Conservation (phyloP, 2,113 vertebrate species). For the Hippocampus comes region DNA sequence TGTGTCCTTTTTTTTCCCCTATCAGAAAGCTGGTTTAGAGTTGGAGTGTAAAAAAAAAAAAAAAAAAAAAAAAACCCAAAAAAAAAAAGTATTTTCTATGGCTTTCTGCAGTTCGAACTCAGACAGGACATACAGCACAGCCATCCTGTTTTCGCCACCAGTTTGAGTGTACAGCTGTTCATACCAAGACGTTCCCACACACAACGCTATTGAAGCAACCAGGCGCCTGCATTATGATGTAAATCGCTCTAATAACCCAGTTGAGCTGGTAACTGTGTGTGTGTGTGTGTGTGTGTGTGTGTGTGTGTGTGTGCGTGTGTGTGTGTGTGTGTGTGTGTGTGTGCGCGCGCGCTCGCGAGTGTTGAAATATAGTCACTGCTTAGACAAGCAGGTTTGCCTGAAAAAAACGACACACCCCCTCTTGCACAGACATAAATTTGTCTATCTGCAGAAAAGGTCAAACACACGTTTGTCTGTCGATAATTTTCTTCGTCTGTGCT, state of each 20-base stretch:
- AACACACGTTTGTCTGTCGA: slow-evolving; percentile 26
- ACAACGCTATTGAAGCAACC: slow-evolving; percentile 67
- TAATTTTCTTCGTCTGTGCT: slow-evolving; percentile 18
- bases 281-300: slow-evolving; percentile 30
- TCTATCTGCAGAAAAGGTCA: slow-evolving; percentile 38
- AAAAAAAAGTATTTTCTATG: slow-evolving; percentile 23
- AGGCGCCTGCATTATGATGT: slow-evolving; percentile 76
- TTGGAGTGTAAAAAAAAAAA: slow-evolving; percentile 5
- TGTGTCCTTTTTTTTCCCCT: slow-evolving; percentile 15
- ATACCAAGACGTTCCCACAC: slow-evolving; percentile 69
- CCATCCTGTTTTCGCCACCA: slow-evolving; percentile 35
- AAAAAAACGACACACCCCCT: slow-evolving; percentile 4
- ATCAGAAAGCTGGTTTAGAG: slow-evolving; percentile 5
- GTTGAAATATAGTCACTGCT: slow-evolving; percentile 24
- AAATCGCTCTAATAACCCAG: slow-evolving; percentile 78
- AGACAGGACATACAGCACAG: slow-evolving; percentile 45
- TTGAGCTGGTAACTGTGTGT: slow-evolving; percentile 44
- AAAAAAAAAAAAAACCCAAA: slow-evolving; percentile 11
- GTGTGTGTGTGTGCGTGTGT: slow-evolving; percentile 25
- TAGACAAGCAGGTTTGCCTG: slow-evolving; percentile 7
- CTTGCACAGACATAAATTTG: background rate
- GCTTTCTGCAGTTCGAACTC: slow-evolving; percentile 21
- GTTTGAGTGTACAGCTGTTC: slow-evolving; percentile 69
- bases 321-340: slow-evolving; percentile 25
- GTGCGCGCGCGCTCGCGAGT: slow-evolving; percentile 17